phyloP scores from a whole-genome alignment of 2,888 invertebrate genomes.

The Galerucella pusilla region DNA sequence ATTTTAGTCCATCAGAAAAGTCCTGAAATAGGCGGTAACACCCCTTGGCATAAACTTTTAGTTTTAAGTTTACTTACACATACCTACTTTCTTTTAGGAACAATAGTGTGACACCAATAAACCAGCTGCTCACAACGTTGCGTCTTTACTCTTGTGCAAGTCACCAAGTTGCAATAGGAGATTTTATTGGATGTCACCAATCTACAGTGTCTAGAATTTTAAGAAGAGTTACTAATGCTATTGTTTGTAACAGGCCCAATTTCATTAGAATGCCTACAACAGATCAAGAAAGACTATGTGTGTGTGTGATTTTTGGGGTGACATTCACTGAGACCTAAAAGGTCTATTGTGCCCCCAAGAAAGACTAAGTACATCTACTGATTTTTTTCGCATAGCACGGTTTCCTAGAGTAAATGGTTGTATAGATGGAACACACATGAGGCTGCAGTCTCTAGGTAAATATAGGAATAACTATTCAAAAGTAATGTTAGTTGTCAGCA shows the following conservation, averaged over 20 bases:
- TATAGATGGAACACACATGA: conserved; percentile 31
- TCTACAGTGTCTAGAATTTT: conserved; percentile 36
- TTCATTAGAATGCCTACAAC: too few relatives aligned
- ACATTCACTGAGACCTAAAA: too few relatives aligned
- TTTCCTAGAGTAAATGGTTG: conserved; percentile 32
- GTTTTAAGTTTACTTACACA: not conserved
- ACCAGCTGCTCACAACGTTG: conserved; percentile 37
- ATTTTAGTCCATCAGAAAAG: too few relatives aligned
- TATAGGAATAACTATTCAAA: conserved; percentile 3
- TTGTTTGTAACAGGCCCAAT: conserved; percentile 9
- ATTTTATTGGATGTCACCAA: conserved; percentile 41
- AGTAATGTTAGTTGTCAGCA: not conserved
- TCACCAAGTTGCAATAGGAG: conserved; percentile 35
- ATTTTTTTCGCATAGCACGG: conserved; percentile 10
- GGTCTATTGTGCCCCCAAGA: too few relatives aligned
- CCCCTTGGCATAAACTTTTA: not conserved
- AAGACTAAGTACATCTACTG: not conserved
- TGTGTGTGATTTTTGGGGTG: too few relatives aligned
- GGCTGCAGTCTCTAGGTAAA: conserved; percentile 26
- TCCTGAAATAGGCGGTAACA: not conserved
- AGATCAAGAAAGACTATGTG: not conserved
- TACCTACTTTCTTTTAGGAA: conserved; percentile 12
- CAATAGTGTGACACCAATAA: conserved; percentile 19
- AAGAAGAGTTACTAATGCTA: conserved; percentile 20
- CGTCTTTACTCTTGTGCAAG: conserved; percentile 37